Percentiles rank a stretch among this genome's conserved stretches.
These are phyloP conservation scores for Danaus chrysippus DNA, from an alignment of 2,888 invertebrate species.

Conservation along the genomic window DNA sequence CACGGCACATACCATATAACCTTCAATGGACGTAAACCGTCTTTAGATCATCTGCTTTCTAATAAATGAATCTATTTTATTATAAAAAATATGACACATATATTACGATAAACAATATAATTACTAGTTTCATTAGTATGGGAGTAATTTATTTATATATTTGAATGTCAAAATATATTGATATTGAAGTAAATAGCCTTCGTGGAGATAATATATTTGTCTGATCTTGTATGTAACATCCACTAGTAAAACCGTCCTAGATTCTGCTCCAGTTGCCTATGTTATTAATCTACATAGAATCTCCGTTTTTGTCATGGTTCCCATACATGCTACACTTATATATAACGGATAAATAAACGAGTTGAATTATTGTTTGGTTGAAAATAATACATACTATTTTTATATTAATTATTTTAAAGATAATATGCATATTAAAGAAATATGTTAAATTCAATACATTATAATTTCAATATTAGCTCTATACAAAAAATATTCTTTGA, in stretches of 20 bases:
- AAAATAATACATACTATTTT: too few relatives aligned
- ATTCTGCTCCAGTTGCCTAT: constrained; percentile 10
- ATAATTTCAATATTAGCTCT: not conserved
- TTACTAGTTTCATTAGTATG: too few relatives aligned
- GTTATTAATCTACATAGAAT: constrained; percentile 14
- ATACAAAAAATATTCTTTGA: not conserved
- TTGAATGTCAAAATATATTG: too few relatives aligned
- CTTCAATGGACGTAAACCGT: not conserved
- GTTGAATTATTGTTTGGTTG: too few relatives aligned
- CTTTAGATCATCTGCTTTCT: not conserved
- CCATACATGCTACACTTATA: not conserved
- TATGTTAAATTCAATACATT: not conserved
- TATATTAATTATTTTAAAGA: too few relatives aligned
- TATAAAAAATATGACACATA: not conserved
- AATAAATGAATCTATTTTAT: not conserved
- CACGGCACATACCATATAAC: not conserved
- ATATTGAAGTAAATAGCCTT: too few relatives aligned
- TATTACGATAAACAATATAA: not conserved
- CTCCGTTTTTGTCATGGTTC: constrained; percentile 6
- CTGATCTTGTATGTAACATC: too few relatives aligned
- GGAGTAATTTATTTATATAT: too few relatives aligned
- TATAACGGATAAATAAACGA: too few relatives aligned
- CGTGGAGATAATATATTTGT: too few relatives aligned
- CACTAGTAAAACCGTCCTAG: constrained; percentile 10
- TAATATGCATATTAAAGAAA: too few relatives aligned